phyloP scores from a whole-genome alignment of 2,888 invertebrate genomes.

The Hydropsyche betteni region DNA sequence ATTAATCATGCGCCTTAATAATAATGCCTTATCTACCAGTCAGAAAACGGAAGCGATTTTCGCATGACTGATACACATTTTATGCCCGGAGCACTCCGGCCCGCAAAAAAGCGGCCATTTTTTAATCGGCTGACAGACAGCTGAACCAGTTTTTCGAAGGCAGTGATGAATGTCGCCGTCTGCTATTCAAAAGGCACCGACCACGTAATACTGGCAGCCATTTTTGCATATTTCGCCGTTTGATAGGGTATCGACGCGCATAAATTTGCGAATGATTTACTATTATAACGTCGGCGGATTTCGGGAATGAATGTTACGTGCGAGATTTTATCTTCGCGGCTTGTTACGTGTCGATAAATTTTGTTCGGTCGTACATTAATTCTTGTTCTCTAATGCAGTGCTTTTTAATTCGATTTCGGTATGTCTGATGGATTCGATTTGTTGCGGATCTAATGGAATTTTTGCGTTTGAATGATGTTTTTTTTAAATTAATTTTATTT shows the following conservation, averaged over 20 bases:
- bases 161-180: slow-evolving; percentile 20
- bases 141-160: slow-evolving; percentile 35
- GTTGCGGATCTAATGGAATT: no score
- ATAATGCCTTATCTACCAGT: slow-evolving; percentile 40
- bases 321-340: background rate
- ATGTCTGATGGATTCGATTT: no score
- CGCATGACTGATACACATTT: slow-evolving; percentile 35
- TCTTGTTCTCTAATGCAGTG: no score
- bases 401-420: no score
- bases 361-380: no score
- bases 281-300: background rate
- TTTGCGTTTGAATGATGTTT: no score
- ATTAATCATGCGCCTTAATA: slow-evolving; percentile 46
- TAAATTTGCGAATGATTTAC: background rate
- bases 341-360: background rate
- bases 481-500: no score
- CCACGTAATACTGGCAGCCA: background rate
- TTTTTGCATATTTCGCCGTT: background rate
- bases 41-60: slow-evolving; percentile 39
- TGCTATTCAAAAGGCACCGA: no score
- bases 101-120: background rate
- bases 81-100: background rate
- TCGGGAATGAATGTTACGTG: background rate
- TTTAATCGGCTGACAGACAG: slow-evolving; percentile 35
- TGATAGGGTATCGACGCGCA: background rate